Base-by-base conservation (phyloP, 2,797 vertebrate genomes). In the Takifugu ocellatus region DNA sequence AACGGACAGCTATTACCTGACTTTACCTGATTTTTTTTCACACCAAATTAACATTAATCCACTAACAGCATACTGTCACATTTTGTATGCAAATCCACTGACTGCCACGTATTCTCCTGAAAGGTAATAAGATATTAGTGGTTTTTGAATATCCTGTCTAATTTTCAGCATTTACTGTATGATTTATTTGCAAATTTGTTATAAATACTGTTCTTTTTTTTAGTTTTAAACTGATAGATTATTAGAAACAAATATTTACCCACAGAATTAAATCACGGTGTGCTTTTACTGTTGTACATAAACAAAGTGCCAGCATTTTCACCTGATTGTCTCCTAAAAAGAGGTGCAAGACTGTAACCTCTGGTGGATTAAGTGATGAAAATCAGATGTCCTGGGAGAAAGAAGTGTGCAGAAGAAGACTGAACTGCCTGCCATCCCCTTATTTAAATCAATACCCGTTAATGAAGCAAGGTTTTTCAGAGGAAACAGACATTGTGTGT, bases 401-500 rank as follows among this genome's bases (percentile, higher is more conserved):
- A 51, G 5, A 0, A 7, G 16, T 8, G 36, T 24, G 9, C 26
- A 46, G 29, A 55, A 63, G 44, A 51, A 31, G 36, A 17, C 10
- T 26, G 12, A 52, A 39, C 10, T 16, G 31, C 31, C 5, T 2
- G 1, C 21, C 48, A 16, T 61, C 36, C 25, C 51, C 21, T 49
- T 3, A 2, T 50, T 56, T 59, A 39, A 59, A n/a, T 71, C 39
- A 52, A 14, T 57, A 26, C 59, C 50, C 68, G 69, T 42, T 61
- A 47, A 61, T 17, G 58, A 63, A 54, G 33, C 50, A 54, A 16
- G 54, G 29, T n/a, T 49, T 59, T 45, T 0, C 0, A 43, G 43
- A 54, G 55, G 26, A 66, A 69, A 63, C 68, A 68, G 51, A 64
- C 70, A 63, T 57, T 52, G 70, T 56, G 53, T 67, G 52, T 31